Percentiles rank a stretch among this genome's conserved stretches.
Conservation (phyloP, 64 coral and sea anemone species). For the Catalaphyllia jardinei region DNA sequence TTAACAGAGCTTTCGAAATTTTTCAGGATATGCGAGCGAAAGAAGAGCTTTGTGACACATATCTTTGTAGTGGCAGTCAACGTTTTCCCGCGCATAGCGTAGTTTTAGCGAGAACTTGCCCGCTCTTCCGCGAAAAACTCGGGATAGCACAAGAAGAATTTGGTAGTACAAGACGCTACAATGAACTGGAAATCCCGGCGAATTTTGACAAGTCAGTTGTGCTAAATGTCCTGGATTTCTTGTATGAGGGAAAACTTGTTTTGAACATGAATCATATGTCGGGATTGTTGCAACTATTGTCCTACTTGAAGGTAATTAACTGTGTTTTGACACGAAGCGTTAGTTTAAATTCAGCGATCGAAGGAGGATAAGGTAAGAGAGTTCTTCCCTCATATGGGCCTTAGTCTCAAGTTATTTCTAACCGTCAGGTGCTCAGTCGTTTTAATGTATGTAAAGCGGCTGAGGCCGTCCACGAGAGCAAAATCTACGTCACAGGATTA, state of each 20-base stretch:
- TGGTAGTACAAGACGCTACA: too few species aligned
- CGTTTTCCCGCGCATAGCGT: constrained; percentile 12
- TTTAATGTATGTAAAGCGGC: too few species aligned
- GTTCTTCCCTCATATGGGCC: neutral
- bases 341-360: too few species aligned
- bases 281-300: neutral
- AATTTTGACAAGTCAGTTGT: neutral
- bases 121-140: neutral
- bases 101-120: constrained; percentile 14
- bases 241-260: neutral
- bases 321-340: too few species aligned
- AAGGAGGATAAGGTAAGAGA: neutral
- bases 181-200: neutral
- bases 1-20: neutral
- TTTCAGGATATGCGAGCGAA: constrained; percentile 25
- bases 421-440: neutral
- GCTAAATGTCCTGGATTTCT: neutral
- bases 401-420: neutral
- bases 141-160: neutral
- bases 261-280: neutral
- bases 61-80: neutral
- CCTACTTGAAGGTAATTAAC: constrained; percentile 3
- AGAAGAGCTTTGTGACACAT: neutral
- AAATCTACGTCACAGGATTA: too few species aligned
- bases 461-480: too few species aligned